Conservation (phyloP, 2,113 vertebrate species). For the Forbesichthys agassizii region DNA sequence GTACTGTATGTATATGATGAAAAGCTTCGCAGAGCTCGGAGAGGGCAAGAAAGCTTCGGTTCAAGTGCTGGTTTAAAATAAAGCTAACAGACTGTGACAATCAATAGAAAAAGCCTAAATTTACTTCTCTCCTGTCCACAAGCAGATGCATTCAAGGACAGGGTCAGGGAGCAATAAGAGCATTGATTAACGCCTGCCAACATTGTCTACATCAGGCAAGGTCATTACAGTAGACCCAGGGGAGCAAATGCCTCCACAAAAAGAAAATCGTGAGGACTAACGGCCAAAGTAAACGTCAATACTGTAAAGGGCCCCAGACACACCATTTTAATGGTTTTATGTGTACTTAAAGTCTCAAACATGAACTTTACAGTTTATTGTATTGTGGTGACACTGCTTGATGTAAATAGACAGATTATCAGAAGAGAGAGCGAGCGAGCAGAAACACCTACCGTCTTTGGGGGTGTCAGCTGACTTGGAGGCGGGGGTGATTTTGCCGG, state of each 20-base stretch:
- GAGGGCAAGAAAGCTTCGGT: constrained; percentile 31
- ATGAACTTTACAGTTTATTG: too few species aligned
- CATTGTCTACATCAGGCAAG: constrained; percentile 20
- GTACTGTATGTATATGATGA: too few species aligned
- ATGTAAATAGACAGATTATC: too few species aligned
- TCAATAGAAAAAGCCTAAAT: constrained; percentile 44
- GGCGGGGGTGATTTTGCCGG: constrained; percentile 86
- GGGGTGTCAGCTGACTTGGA: constrained; percentile 86
- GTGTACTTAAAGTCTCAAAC: too few species aligned
- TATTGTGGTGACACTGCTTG: too few species aligned
- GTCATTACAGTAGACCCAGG: constrained; percentile 23
- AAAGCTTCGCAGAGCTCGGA: too few species aligned
- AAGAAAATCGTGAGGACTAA: neutral
- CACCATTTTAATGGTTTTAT: too few species aligned
- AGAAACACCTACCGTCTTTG: constrained; percentile 81
- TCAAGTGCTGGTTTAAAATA: constrained; percentile 23
- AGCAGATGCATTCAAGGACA: constrained; percentile 28
- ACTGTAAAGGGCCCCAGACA: too few species aligned
- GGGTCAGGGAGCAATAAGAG: constrained; percentile 57
- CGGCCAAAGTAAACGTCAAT: too few species aligned
- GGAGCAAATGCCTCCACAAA: neutral
- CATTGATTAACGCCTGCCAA: constrained; percentile 47
- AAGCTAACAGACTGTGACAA: constrained; percentile 16
- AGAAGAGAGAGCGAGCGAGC: neutral
- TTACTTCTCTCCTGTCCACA: constrained; percentile 20